Percentiles rank a stretch among this genome's conserved stretches.
These are phyloP conservation scores for Pelmatolapia mariae DNA, from an alignment of 2,113 vertebrate genomes.

Conservation along the genomic window DNA sequence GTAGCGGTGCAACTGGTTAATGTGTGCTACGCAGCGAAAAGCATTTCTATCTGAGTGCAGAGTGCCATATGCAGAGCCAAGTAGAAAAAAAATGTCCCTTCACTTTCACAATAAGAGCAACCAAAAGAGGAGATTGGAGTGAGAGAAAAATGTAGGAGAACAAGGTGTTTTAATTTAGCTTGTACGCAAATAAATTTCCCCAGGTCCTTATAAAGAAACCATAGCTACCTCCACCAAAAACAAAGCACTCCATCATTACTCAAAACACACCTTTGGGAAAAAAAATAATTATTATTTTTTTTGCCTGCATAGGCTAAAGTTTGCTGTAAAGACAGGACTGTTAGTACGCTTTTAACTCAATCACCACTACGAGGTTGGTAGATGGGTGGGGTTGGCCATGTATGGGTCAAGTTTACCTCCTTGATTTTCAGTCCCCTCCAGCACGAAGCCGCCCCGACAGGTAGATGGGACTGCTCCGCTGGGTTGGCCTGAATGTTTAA, in stretches of 20 bases:
- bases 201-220: background rate
- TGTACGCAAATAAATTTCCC: background rate
- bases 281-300: accelerated
- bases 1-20: background rate
- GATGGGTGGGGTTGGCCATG: slow-evolving; percentile 31
- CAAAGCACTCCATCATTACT: background rate
- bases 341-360: slow-evolving; percentile 27
- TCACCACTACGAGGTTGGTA: slow-evolving; percentile 20
- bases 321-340: slow-evolving; percentile 17
- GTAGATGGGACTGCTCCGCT: slow-evolving; percentile 68
- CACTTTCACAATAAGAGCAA: background rate
- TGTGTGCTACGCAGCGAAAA: slow-evolving; percentile 10
- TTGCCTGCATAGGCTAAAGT: background rate
- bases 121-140: background rate
- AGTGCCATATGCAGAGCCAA: background rate
- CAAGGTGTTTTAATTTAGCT: background rate
- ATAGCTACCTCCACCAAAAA: slow-evolving; percentile 12
- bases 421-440: slow-evolving; percentile 68
- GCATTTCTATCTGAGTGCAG: slow-evolving; percentile 19
- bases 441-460: slow-evolving; percentile 61
- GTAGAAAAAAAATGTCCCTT: background rate
- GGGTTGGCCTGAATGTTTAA: slow-evolving; percentile 67
- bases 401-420: slow-evolving; percentile 61
- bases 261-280: background rate
- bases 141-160: background rate